phyloP scores from a whole-genome alignment of 2,113 vertebrate species.

The Argyrosomus japonicus region DNA sequence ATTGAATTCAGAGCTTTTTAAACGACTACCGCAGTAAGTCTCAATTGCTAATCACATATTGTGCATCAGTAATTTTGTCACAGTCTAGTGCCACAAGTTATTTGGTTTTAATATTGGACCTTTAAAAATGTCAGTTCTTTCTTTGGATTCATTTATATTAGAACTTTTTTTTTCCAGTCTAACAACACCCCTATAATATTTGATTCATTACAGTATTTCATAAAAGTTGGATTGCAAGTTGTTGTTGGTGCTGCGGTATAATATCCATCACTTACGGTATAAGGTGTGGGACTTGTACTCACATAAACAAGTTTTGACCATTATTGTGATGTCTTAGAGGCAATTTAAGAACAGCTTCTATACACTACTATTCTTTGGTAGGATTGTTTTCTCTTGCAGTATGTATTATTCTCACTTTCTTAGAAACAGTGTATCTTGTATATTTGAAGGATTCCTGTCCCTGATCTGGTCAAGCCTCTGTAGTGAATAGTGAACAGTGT shows the following conservation, averaged over 20 bases:
- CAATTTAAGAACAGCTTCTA: constrained; percentile 2
- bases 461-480: neutral
- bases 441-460: neutral
- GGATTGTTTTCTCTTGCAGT: neutral
- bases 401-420: neutral
- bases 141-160: neutral
- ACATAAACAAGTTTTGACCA: neutral
- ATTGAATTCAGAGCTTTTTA: constrained; percentile 24
- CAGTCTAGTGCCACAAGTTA: constrained; percentile 6
- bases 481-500: too few species aligned
- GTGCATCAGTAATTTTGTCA: constrained; percentile 19
- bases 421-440: neutral
- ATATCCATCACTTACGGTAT: neutral
- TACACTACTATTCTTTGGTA: too few species aligned
- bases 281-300: neutral
- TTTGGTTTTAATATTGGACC: neutral
- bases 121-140: constrained; percentile 3
- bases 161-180: neutral
- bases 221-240: constrained; percentile 11
- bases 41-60: constrained; percentile 23
- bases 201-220: neutral
- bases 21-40: constrained; percentile 5
- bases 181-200: neutral
- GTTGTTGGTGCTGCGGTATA: neutral
- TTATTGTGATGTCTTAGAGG: neutral